These are phyloP conservation scores for Champsocephalus esox DNA, from an alignment of 2,797 vertebrate species.

Conservation along the genomic window DNA sequence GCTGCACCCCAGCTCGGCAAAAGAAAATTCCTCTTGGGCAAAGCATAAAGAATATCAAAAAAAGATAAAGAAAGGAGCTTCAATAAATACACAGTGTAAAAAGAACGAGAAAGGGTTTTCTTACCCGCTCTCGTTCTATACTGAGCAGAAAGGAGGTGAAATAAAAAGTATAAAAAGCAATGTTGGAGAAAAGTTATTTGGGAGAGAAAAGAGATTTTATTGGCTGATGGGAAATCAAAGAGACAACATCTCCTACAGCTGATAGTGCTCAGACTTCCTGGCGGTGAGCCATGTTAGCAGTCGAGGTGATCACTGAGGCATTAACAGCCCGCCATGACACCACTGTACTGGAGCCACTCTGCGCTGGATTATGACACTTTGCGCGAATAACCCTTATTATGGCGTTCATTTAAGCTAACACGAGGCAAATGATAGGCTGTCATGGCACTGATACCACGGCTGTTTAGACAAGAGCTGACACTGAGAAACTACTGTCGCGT, in stretches of 20 bases:
- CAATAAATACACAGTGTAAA: conserved; percentile 56
- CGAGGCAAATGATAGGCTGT: conserved; percentile 77
- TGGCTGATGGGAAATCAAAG: conserved; percentile 45
- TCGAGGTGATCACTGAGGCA: conserved; percentile 65
- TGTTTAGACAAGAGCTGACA: conserved; percentile 78
- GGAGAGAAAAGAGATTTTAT: conserved; percentile 36
- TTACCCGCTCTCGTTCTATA: conserved; percentile 27
- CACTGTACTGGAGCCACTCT: conserved; percentile 67
- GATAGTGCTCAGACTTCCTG: conserved; percentile 35
- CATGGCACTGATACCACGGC: conserved; percentile 50
- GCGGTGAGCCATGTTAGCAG: conserved; percentile 58
- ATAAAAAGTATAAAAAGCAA: conserved; percentile 33
- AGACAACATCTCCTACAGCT: conserved; percentile 36
- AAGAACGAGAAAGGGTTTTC: conserved; percentile 44
- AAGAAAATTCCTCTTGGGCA: conserved; percentile 65
- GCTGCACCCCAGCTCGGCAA: conserved; percentile 62
- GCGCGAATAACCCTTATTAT: conserved; percentile 80
- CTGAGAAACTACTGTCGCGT: conserved; percentile 54
- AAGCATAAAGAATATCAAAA: conserved; percentile 69
- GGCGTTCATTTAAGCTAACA: conserved; percentile 65
- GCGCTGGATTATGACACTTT: conserved; percentile 80
- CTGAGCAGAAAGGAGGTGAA: conserved; percentile 37
- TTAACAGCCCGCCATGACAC: conserved; percentile 64
- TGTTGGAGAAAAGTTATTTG: conserved; percentile 25
- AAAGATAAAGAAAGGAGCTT: conserved; percentile 66